Percentiles rank a stretch among this genome's conserved stretches.
Evolutionary conservation across 2,888 invertebrate genomes (phyloP).

Genomic region (Cheilosia scutellata): DNA sequence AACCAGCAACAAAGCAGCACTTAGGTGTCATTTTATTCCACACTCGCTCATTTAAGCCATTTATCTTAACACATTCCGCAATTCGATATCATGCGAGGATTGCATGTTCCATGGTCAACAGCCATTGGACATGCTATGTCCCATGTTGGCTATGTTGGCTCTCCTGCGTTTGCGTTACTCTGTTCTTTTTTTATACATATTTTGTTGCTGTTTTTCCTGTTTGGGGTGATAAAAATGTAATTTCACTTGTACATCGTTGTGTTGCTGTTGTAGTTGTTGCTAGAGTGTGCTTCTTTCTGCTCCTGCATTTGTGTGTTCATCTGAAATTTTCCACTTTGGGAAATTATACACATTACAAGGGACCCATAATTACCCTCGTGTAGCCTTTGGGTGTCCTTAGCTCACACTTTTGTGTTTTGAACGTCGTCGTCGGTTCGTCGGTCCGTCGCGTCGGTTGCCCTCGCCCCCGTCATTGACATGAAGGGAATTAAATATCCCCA

Average conservation of each 20-base stretch:
- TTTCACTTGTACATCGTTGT: conserved; percentile 69
- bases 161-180: conserved; percentile 7
- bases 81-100: conserved; percentile 68
- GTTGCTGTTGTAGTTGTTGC: conserved; percentile 23
- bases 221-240: conserved; percentile 67
- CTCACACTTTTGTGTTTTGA: conserved; percentile 57
- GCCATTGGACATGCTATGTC: conserved; percentile 59
- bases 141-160: conserved; percentile 22
- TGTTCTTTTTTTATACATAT: background rate
- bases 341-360: conserved; percentile 72
- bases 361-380: conserved; percentile 67
- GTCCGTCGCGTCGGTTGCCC: background rate
- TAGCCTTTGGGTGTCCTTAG: conserved; percentile 68
- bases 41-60: conserved; percentile 54
- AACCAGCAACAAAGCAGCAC: conserved; percentile 34
- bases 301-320: conserved; percentile 55
- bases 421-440: background rate
- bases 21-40: conserved; percentile 67
- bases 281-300: conserved; percentile 2
- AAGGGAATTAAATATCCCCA: conserved; percentile 61
- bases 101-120: conserved; percentile 71
- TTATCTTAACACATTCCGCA: conserved; percentile 66
- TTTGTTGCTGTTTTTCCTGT: background rate
- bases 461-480: background rate
- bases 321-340: conserved; percentile 75